These are phyloP conservation scores for Andrena marginata DNA, from an alignment of 2,888 invertebrate species.

Conservation along the genomic window DNA sequence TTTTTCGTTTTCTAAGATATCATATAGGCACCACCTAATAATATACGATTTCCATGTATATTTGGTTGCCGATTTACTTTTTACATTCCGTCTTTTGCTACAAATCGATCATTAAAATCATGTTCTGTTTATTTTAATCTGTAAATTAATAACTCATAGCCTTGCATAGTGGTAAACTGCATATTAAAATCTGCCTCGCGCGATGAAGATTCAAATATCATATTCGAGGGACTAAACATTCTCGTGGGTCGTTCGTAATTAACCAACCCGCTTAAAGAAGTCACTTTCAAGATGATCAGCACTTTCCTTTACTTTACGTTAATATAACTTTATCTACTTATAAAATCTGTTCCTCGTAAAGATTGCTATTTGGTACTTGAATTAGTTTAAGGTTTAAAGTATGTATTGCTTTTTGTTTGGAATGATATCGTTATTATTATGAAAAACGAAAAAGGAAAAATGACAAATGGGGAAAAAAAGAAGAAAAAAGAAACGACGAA, in stretches of 20 bases:
- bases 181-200: slow-evolving; percentile 28
- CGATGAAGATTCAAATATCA: slow-evolving; percentile 41
- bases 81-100: slow-evolving; percentile 8
- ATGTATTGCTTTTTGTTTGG: slow-evolving; percentile 17
- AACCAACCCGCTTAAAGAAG: slow-evolving; percentile 47
- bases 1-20: slow-evolving; percentile 21
- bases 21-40: slow-evolving; percentile 38
- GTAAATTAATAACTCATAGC: slow-evolving; percentile 42
- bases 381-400: slow-evolving; percentile 5
- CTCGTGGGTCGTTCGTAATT: slow-evolving; percentile 34
- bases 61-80: slow-evolving; percentile 31
- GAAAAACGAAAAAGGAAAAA: neutral
- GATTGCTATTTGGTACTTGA: neutral
- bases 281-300: slow-evolving; percentile 72
- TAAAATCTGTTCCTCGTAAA: neutral
- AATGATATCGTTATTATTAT: slow-evolving; percentile 27
- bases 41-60: slow-evolving; percentile 36
- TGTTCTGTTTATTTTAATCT: slow-evolving; percentile 5
- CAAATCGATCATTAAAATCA: slow-evolving; percentile 37
- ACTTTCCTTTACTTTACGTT: slow-evolving; percentile 33
- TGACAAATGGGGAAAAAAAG: no score
- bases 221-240: slow-evolving; percentile 56
- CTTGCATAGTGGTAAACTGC: slow-evolving; percentile 26
- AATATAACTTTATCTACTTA: slow-evolving; percentile 19
- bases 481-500: no score